Base-by-base conservation (phyloP, 2,888 invertebrate genomes). In the Euclidia mi region DNA sequence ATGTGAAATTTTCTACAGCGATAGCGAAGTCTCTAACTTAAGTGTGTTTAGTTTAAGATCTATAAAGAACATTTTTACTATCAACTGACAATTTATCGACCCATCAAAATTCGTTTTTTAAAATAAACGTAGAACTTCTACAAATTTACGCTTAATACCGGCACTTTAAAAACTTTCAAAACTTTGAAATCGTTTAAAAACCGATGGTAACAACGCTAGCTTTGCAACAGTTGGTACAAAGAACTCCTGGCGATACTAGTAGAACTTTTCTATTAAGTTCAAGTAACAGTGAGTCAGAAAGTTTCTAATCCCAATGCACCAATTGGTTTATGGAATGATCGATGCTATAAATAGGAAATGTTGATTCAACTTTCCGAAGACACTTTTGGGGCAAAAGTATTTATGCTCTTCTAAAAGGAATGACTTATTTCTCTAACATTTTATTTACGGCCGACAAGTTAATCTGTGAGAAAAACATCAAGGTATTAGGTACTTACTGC, bases 241-340 rank as follows among this genome's bases (percentile, higher is more conserved):
- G 37, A 68, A 55, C 65, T 49, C n/a, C n/a, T n/a, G 65, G 72
- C 71, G 68, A 71, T 72, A 56, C 52, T 55, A 59, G 65, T 35
- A 62, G 59, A 84, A 85, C 79, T 86, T 85, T 83, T 82, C 81
- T 79, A 82, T 85, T 83, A 82, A 78, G 68, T 79, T 69, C 65
- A 59, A 76, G 77, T 76, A 73, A 72, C 60, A 56, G 15, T 20
- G 67, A 79, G 73, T 82, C 75, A 44, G 63, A 67, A 72, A 78
- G 74, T 80, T 78, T 81, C 71, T 71, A 72, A 76, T 75, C 66
- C 67, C 68, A 52, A 47, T 66, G 47, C 71, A 68, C 70, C 57
- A 68, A 80, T 73, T 80, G 82, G 72, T 81, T 79, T 74, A 81
- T 65, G 69, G 78, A 80, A 81, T 84, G 79, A 81, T 60, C 58